Evolutionary conservation across 2,888 invertebrate genomes (phyloP), one percentile per base, ranked within the genome.

Genomic region (Galerucella calmariensis): DNA sequence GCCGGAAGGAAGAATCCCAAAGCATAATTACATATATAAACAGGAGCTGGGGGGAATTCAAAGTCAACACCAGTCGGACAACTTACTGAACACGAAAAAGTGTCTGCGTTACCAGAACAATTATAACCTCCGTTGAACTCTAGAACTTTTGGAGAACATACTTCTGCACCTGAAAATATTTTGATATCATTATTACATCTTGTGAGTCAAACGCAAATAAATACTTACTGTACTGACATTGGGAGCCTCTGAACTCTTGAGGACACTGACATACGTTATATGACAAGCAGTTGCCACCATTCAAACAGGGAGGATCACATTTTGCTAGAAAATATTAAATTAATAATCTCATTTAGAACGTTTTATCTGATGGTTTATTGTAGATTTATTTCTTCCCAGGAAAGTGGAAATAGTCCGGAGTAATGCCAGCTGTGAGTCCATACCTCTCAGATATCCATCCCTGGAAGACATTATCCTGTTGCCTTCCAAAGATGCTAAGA

Each of bases 201-300:
- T n/a, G 61, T 62, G 6, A 14, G 58, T 44, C 56, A 59, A 48
- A 63, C 53, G 35, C 14, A 24, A 48, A 63, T 14, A 63, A 41
- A 66, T 27, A 85, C 89, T 89, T 85, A 91, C 91, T 83, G 82
- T 92, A 94, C 87, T 94, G 93, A 82, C 94, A 94, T 82, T 92
- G 91, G 0, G 92, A 89, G n/a, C 94, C 94, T 76, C 91, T 90
- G 81, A 89, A 94, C 2, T 91, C 90, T 77, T 90, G 89, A 0
- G 94, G 92, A 84, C 97, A 97, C 79, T 94, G 92, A 80, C 97
- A 97, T 2, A 91, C 89, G 83, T 96, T 93, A 11, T 92, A 90
- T 0, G 93, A 90, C 0, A 95, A 87, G 84, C 97, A 97, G n/a
- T 90, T 90, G 0, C 97, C 97, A 0, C 94, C 95, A 83, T 97